A percentile compares a stretch with the other conserved stretches of the same genome.
Conservation (phyloP, 1,140 invertebrate species). For the Eriocheir sinensis region DNA sequence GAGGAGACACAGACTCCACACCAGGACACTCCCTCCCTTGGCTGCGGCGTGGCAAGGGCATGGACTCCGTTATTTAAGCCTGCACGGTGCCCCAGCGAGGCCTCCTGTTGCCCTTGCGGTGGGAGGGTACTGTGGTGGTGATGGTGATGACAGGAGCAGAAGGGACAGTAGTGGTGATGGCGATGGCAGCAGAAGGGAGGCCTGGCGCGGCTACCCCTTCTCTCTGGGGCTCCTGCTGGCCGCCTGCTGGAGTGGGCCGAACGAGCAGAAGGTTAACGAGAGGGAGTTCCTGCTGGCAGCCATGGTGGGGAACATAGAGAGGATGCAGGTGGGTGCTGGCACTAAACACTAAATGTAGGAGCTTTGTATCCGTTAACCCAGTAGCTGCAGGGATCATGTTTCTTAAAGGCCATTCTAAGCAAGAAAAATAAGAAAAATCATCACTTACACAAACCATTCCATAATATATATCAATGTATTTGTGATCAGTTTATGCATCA, state of each 20-base stretch:
- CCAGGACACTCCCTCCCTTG: background rate
- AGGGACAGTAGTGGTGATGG: background rate
- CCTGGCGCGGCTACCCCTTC: background rate
- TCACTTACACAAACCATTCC: too few species aligned
- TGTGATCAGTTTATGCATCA: too few species aligned
- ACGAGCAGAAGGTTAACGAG: conserved; percentile 60
- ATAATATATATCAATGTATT: too few species aligned
- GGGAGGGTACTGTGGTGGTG: background rate
- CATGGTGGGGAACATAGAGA: conserved; percentile 74
- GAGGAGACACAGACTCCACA: background rate
- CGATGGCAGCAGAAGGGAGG: too few species aligned
- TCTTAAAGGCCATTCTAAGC: too few species aligned
- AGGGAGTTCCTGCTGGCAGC: conserved; percentile 72
- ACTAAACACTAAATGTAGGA: too few species aligned
- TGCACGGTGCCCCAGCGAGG: background rate
- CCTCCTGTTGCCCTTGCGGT: background rate
- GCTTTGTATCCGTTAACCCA: too few species aligned
- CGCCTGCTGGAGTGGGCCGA: background rate
- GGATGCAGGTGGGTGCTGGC: conserved; percentile 55
- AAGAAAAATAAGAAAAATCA: too few species aligned
- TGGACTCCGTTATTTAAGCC: background rate
- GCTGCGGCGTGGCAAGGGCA: background rate
- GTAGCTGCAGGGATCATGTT: too few species aligned
- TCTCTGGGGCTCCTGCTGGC: background rate
- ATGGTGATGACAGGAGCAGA: background rate